Base-by-base conservation (phyloP, 1,140 invertebrate genomes). In the Metaphire vulgaris region DNA sequence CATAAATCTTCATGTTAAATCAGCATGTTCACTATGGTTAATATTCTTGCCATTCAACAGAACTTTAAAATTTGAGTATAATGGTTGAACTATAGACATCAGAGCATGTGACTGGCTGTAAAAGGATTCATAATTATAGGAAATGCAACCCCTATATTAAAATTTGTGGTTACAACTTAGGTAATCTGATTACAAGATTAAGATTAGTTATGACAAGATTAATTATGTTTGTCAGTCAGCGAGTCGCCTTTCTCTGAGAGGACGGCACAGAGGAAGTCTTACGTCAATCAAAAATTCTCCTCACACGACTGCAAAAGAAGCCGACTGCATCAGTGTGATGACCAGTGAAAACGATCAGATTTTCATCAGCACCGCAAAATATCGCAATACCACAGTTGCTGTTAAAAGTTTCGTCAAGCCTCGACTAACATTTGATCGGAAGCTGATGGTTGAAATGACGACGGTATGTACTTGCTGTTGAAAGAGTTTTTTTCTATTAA, bases 361-460 rank as follows among this genome's bases (percentile, higher is more conserved):
- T 29, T 75, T 69, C 30, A 32, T 68, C 6, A 75, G 33, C 64
- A 68, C 66, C 26, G 75, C 69, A 2, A 41, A 72, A 33, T 76
- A 76, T 29, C 29, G 41, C 1, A 68, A 68, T 12, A 41, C 28
- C 21, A 72, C 29, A 15, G 75, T 76, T 2, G 75, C 75, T 15
- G 29, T 56, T 33, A 76, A 70, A 69, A 72, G 28, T 2, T 31
- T 76, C 21, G 26, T 67, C 14, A 76, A 76, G 29, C n/a, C 29
- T 1, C 6, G 68, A 64, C 29, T 71, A 29, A 76, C n/a, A 56
- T 30, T 76, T 28, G 69, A 72, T 41, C 31, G 69, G 29, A 72
- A 64, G 1, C 34, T 76, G 1, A 67, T 76, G 21, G 26, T 76
- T 30, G 75, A 76, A 71, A 76, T 76, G 75, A 70, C 30, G 21